Evolutionary conservation across 2,888 invertebrate species (phyloP), one percentile per base, ranked within the genome.

Genomic region (Nemapogon koenigi): DNA sequence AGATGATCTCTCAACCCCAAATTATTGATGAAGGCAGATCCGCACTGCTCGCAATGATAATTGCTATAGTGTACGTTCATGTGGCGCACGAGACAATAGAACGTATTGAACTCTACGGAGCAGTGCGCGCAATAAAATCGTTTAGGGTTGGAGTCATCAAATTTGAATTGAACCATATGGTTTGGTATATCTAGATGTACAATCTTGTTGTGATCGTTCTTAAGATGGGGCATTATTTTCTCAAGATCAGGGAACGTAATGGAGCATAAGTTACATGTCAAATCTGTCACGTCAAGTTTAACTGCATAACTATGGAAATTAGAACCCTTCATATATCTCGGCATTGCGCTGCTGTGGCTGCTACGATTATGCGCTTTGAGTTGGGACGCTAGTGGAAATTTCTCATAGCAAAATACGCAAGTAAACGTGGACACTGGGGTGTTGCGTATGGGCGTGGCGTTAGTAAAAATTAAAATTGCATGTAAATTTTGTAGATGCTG

Each of bases 41-140:
- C 55, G 33, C 68, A 65, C 16, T 56, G 48, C 2, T 55, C 50
- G 30, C 70, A 70, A 3, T 57, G 44, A 32, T 58, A 63, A 40
- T 67, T 64, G 2, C 57, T 53, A 16, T 54, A 68, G 49, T 70
- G 70, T 0, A 52, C 48, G 38, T 64, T 67, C 69, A 71, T 70
- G 28, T 70, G 70, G 36, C 65, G 63, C 19, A 62, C 62, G 1
- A 70, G 41, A 0, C 57, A 47, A 44, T 69, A 67, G 38, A 71
- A 71, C 1, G 53, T 57, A 3, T 45, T 43, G 40, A 58, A 66
- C 13, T 51, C 51, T 1, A 47, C 40, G 0, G 46, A 40, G 39
- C 71, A 71, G 0, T 63, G 51, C 0, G 56, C 57, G 42, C 70
- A 71, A 13, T 48, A 49, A 3, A 68, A 39, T 37, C 66, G 65